Evolutionary conservation across 2,888 invertebrate species (phyloP), one percentile per base, ranked within the genome.

Genomic region (Sphinx pinastri): DNA sequence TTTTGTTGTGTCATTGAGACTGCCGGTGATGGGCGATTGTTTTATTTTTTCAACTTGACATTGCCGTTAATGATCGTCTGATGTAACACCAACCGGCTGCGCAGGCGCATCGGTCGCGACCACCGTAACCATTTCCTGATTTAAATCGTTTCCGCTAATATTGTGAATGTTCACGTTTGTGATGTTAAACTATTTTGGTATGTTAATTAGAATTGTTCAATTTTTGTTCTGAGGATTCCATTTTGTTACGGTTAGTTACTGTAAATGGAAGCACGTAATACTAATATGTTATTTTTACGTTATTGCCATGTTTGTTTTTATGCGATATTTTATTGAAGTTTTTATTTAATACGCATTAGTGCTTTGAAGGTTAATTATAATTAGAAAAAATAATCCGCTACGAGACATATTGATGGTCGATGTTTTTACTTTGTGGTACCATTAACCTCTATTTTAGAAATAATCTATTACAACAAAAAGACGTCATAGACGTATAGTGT

Each of bases 131-230:
- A 81, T 84, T 92, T 93, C 91, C 91, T 87, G 84, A 77, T 84
- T 80, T 75, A 78, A 86, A 90, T 89, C 81, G 79, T 82, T 90
- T 92, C 92, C 91, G 87, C 82, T 74, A 52, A 19, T 63, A 63
- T 49, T 49, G 19, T 47, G 19, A 49, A 47, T 63, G 80, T 80
- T 57, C 7, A 45, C 4, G n/a, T 45, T 68, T 45, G 14, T 16
- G 14, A 38, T 57, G n/a, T 57, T 68, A 4, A 60, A 60, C 38
- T 47, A 38, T 60, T 55, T 47, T 16, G 16, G 45, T 14, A 60
- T 60, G 8, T 47, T 60, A 47, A 60, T 60, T 45, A 60, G 45
- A 10, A 16, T 10, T 19, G 19, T 19, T 55, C 19, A 11, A 19
- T 16, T 1, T 16, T 54, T 54, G 54, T 14, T 2, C 11, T 12